Conservation (phyloP, 37 sponge, comb jelly and placozoan genomes). For the Cliona cf. orientalis region DNA sequence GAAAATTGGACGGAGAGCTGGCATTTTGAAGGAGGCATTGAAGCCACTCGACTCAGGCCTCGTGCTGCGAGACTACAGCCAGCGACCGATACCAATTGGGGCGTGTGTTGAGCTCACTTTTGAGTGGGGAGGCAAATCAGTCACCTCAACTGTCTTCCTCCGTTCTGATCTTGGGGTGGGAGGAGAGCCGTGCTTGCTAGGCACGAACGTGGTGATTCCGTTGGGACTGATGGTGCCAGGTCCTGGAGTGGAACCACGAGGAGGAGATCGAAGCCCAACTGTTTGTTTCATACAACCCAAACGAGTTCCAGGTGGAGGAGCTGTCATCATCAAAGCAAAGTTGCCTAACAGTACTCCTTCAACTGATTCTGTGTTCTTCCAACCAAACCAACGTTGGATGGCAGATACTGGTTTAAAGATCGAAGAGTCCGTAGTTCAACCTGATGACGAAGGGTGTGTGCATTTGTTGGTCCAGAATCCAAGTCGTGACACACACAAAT, state of each 20-base stretch:
- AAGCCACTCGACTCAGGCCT: constrained; percentile 5
- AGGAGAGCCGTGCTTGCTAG: background rate
- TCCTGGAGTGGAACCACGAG: background rate
- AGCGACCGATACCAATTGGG: constrained; percentile 17
- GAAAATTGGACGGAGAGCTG: background rate
- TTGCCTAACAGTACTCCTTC: too few relatives aligned
- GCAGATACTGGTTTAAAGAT: too few relatives aligned
- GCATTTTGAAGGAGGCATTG: constrained; percentile 1
- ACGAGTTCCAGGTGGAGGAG: too few relatives aligned
- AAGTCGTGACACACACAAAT: too few relatives aligned
- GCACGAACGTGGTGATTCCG: constrained; percentile 23
- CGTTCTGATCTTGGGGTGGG: constrained; percentile 6
- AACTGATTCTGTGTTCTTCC: too few relatives aligned
- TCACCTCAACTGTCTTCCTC: background rate
- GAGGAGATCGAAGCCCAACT: too few relatives aligned
- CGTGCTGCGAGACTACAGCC: constrained; percentile 16
- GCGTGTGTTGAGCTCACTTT: constrained; percentile 4
- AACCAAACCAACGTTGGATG: too few relatives aligned
- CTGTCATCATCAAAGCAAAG: too few relatives aligned
- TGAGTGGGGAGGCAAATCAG: background rate
- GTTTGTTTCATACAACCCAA: too few relatives aligned
- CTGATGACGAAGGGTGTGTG: too few relatives aligned
- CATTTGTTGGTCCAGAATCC: too few relatives aligned
- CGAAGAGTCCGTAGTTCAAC: too few relatives aligned
- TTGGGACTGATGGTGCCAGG: constrained; percentile 21